A percentile compares a stretch with the other conserved stretches of the same genome.
Conservation (phyloP, 1,140 invertebrate species). For the Cryptotermes secundus region DNA sequence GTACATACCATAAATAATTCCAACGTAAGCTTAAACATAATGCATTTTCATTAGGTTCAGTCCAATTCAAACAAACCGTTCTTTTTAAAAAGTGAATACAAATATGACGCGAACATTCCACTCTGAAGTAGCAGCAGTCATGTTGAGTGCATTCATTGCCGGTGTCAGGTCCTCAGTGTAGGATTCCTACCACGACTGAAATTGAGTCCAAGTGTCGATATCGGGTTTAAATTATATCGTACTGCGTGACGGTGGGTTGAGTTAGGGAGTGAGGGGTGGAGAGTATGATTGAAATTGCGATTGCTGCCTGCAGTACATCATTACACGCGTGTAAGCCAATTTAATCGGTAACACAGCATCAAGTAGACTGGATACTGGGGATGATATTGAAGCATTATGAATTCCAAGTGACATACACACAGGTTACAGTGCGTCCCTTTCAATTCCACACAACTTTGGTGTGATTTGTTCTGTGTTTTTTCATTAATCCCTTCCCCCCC, state of each 20-base stretch:
- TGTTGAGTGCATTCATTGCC: background rate
- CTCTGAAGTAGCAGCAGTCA: background rate
- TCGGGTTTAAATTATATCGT: conserved; percentile 13
- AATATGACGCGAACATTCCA: background rate
- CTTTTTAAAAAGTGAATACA: background rate
- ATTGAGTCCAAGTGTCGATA: conserved; percentile 19
- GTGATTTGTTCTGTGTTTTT: background rate
- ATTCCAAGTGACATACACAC: background rate
- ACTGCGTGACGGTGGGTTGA: background rate
- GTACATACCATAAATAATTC: no score
- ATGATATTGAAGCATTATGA: background rate
- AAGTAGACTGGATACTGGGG: background rate
- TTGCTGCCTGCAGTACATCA: conserved; percentile 5
- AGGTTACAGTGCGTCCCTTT: background rate
- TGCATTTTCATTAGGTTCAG: no score
- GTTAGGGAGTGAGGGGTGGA: background rate
- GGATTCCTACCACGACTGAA: background rate
- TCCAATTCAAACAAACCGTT: no score
- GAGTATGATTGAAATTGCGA: background rate
- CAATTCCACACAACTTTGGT: background rate
- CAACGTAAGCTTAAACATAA: no score
- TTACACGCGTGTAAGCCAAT: background rate
- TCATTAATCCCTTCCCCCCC: background rate
- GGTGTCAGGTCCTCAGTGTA: background rate
- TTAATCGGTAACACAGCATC: conserved; percentile 16